phyloP scores from a whole-genome alignment of 1,140 invertebrate genomes.

The Penaeus vannamei region DNA sequence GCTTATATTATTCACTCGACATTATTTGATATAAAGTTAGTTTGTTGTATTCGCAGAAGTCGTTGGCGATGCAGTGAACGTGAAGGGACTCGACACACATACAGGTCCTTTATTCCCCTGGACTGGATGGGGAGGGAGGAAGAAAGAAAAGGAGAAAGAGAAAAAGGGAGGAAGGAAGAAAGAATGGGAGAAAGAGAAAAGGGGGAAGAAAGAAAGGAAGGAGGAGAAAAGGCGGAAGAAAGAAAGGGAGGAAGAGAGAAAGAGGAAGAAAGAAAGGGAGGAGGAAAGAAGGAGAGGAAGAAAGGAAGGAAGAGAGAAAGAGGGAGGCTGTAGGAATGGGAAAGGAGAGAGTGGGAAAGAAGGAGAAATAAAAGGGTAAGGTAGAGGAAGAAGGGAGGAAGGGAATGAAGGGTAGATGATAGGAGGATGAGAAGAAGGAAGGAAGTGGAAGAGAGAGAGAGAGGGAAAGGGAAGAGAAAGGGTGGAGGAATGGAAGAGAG shows the following conservation, averaged over 20 bases:
- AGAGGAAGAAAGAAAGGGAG: not conserved
- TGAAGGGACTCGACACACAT: no score
- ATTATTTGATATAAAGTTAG: no score
- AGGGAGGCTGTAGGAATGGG: no score
- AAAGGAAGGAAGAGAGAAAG: conserved; percentile 11
- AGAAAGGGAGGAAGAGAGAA: not conserved
- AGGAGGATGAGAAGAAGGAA: not conserved
- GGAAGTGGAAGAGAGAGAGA: not conserved
- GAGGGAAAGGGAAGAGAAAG: not conserved
- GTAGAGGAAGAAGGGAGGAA: not conserved
- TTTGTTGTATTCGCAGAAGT: no score
- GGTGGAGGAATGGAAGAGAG: not conserved
- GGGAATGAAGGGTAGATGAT: not conserved
- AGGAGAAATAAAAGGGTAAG: not conserved
- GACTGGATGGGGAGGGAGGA: not conserved
- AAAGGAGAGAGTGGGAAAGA: not conserved
- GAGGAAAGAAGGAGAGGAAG: not conserved
- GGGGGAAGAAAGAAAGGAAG: not conserved
- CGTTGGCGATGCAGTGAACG: no score
- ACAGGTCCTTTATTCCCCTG: not conserved
- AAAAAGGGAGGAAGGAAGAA: not conserved
- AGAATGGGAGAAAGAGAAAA: not conserved
- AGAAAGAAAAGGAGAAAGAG: not conserved
- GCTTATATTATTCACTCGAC: no score
- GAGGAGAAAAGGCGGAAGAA: not conserved